Base-by-base conservation (phyloP, 2,797 vertebrate genomes). In the Chloroceryle inda region DNA sequence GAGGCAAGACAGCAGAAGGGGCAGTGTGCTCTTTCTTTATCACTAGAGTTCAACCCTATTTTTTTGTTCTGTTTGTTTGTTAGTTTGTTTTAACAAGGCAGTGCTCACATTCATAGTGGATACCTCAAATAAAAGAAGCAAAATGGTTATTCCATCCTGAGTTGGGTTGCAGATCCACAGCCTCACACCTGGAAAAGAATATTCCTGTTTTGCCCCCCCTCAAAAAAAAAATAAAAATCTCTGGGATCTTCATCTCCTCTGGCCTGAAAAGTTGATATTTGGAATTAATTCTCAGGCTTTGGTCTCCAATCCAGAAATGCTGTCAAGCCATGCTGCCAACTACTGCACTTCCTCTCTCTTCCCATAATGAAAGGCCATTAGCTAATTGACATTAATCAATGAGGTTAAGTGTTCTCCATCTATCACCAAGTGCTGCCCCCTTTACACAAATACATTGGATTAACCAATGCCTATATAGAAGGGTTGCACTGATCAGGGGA, bases 381-480 rank as follows among this genome's bases (percentile, higher is more conserved):
- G 77, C 16, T 52, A 87, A 53, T 64, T 85, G 90, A 85, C 66
- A 66, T 77, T 92, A 96, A 91, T 91, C 56, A 71, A 40, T 44
- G 15, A 31, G 52, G 49, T 74, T 76, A 77, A 63, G 72, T 1
- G 0, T 76, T 88, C 67, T 81, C 53, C 61, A 24, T 52, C 26
- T 84, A 76, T 61, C 44, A 79, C 23, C 40, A 44, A 71, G 29
- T 27, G 56, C 49, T 12, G 47, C 38, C 27, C 76, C 58, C n/a
- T 74, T 73, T 68, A 80, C 47, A 64, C 38, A 80, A 73, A 67
- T 10, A 13, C 67, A 80, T 19, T 0, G 1, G 26, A 74, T 77
- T 79, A 91, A 89, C 40, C 27, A 58, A 20, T 1, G 11, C n/a
- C 18, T 40, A 10, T 14, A 55, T 2, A 62, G 61, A 49, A 86